phyloP scores from a whole-genome alignment of 2,113 vertebrate species.

The Gasterosteus aculeatus region DNA sequence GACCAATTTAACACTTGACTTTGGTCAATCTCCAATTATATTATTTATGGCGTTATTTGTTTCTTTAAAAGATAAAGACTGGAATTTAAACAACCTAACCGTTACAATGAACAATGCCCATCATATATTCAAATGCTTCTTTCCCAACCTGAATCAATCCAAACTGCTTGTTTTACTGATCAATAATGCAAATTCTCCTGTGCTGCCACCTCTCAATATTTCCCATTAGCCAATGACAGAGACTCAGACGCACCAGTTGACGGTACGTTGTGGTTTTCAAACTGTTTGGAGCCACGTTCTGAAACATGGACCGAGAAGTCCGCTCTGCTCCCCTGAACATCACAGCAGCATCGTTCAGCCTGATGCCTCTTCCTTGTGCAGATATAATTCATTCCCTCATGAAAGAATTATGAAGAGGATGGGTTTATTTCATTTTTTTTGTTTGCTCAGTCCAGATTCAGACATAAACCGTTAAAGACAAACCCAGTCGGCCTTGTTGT shows the following conservation, averaged over 20 bases:
- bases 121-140: not conserved
- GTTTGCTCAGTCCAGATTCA: slow-evolving; percentile 1
- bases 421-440: not conserved
- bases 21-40: not conserved
- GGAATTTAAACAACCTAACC: not conserved
- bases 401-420: slow-evolving; percentile 39
- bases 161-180: not conserved
- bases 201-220: not conserved
- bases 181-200: too few species aligned
- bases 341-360: not conserved
- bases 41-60: not conserved
- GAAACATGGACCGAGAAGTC: slow-evolving; percentile 3
- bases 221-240: not conserved
- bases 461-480: slow-evolving; percentile 1
- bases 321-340: not conserved
- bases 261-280: not conserved
- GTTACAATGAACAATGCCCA: not conserved
- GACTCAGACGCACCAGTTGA: not conserved
- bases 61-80: not conserved
- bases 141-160: not conserved
- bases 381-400: slow-evolving; percentile 41
- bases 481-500: not conserved
- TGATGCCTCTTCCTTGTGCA: not conserved
- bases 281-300: not conserved
- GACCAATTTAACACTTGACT: not conserved